Conservation (phyloP, 2,113 vertebrate genomes). For the Oreotrochilus melanogaster region DNA sequence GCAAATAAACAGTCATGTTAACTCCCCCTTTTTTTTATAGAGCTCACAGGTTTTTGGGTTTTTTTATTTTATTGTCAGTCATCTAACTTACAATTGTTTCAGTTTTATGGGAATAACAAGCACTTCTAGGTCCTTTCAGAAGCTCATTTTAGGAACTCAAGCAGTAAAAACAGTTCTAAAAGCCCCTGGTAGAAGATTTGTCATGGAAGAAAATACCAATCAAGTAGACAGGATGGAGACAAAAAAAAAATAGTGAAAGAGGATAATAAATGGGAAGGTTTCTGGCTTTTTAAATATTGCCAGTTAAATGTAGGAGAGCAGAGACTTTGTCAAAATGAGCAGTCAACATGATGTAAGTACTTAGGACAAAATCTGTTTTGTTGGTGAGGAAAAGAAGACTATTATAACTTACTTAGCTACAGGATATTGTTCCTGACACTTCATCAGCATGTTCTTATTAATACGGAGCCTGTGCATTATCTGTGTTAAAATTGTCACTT, state of each 20-base stretch:
- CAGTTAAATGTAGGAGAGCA: background rate
- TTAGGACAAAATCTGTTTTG: constrained; percentile 15
- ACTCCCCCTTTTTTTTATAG: background rate
- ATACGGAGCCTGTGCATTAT: background rate
- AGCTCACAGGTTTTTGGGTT: background rate
- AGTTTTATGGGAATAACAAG: background rate
- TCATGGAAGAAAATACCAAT: background rate
- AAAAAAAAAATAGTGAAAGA: background rate
- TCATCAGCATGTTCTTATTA: background rate
- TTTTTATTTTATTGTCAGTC: background rate
- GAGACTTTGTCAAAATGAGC: constrained; percentile 10
- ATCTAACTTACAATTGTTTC: background rate
- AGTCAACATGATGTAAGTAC: background rate
- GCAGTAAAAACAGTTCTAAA: background rate
- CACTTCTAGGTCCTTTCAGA: background rate
- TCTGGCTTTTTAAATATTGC: background rate
- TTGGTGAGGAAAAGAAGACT: constrained; percentile 3
- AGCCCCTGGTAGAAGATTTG: background rate
- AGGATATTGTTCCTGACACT: constrained; percentile 32
- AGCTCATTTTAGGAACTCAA: background rate
- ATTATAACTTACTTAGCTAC: background rate
- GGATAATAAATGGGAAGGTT: background rate
- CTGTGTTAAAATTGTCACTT: background rate
- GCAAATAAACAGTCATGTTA: background rate
- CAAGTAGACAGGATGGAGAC: background rate